Evolutionary conservation across 2,113 vertebrate species (phyloP), one percentile per base, ranked within the genome.

Genomic region (Neoarius graeffei): DNA sequence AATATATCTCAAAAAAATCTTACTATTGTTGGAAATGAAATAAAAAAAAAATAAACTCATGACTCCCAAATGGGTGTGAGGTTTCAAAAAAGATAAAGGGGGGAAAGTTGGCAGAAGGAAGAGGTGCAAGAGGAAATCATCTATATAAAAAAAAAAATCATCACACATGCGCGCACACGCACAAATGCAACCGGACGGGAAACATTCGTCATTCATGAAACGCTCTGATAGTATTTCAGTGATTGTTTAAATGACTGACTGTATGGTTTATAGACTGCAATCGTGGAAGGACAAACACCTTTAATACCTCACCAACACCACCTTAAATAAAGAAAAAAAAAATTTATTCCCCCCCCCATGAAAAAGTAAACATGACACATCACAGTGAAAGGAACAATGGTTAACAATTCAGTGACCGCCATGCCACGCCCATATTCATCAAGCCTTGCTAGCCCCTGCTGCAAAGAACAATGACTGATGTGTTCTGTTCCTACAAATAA

Each of bases 231-330:
- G 35, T 50, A 80, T 87, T 69, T 86, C 59, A 89, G 85, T 83
- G 52, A 76, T 83, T n/a, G n/a, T n/a, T n/a, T n/a, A n/a, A n/a
- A n/a, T n/a, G n/a, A n/a, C n/a, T n/a, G n/a, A n/a, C n/a, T n/a
- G n/a, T n/a, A n/a, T n/a, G n/a, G n/a, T n/a, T n/a, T n/a, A n/a
- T n/a, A n/a, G n/a, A n/a, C n/a, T n/a, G n/a, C n/a, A n/a, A n/a
- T n/a, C n/a, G n/a, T n/a, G n/a, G n/a, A n/a, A n/a, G n/a, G n/a
- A n/a, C n/a, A n/a, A 67, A 82, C 89, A 85, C 42, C 86, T 89
- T 87, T 80, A 89, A 73, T 84, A 85, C 64, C 64, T 82, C 74
- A 25, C 86, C 79, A 69, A 86, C 77, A 84, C 60, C 89, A 76
- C n/a, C 20, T 73, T 87, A 86, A 84, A 87, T 83, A 83, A 87